These are phyloP conservation scores for Drosophila helvetica DNA, from an alignment of 2,888 invertebrate species.

Conservation along the genomic window DNA sequence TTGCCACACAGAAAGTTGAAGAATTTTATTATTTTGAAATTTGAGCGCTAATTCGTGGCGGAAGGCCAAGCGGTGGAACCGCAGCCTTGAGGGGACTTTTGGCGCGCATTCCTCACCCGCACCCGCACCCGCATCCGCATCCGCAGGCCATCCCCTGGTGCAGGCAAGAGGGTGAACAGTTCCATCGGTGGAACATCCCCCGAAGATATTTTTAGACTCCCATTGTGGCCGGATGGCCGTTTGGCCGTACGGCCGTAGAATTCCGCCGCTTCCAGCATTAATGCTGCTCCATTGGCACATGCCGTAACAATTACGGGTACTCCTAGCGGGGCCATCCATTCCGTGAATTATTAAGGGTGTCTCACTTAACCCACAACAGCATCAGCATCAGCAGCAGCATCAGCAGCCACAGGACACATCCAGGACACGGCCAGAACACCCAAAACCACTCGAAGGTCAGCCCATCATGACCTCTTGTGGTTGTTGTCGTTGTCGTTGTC, in stretches of 20 bases:
- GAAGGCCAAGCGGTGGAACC: slow-evolving; percentile 21
- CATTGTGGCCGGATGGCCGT: too few species aligned
- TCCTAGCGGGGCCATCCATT: not conserved
- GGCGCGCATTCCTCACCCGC: not conserved
- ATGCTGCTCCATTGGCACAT: not conserved
- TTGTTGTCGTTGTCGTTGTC: not conserved
- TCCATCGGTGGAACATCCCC: not conserved
- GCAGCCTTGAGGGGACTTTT: slow-evolving; percentile 28
- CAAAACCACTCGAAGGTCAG: not conserved
- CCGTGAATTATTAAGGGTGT: not conserved
- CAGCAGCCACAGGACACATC: not conserved
- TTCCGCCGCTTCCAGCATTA: not conserved
- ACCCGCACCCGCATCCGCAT: too few species aligned
- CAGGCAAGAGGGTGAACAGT: not conserved
- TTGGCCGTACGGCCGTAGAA: not conserved
- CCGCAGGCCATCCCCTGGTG: not conserved
- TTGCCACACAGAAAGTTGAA: slow-evolving; percentile 4
- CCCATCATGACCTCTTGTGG: not conserved
- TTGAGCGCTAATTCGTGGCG: slow-evolving; percentile 41
- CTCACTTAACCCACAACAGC: not conserved
- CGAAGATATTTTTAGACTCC: not conserved
- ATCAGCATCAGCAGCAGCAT: not conserved
- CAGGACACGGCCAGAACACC: not conserved
- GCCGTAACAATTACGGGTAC: not conserved
- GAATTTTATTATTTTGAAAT: slow-evolving; percentile 47